These are phyloP conservation scores for Lagopus muta DNA, from an alignment of 2,113 vertebrate genomes.

Conservation along the genomic window DNA sequence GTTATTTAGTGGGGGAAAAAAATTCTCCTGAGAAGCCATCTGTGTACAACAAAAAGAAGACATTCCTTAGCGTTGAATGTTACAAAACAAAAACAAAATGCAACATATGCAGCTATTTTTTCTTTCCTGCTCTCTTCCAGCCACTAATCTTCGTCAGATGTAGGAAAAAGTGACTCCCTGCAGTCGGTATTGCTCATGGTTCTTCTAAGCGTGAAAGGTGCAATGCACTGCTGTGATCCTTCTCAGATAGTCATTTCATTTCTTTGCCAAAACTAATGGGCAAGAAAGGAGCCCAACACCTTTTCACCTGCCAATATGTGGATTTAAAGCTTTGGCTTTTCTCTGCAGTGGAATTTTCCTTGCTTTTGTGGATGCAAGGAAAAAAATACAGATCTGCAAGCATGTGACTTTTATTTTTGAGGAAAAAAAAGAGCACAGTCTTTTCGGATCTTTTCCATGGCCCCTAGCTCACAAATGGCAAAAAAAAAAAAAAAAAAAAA, in stretches of 20 bases:
- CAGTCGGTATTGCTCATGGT: background rate
- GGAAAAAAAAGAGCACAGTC: background rate
- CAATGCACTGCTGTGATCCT: background rate
- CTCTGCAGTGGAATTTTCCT: background rate
- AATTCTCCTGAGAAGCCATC: background rate
- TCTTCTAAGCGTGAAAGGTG: background rate
- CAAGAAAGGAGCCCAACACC: background rate
- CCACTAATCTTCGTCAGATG: background rate
- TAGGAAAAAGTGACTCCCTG: background rate
- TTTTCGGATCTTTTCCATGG: background rate
- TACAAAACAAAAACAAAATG: constrained; percentile 11
- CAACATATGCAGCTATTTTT: background rate
- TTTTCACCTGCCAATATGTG: background rate
- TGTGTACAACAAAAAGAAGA: background rate
- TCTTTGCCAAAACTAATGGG: background rate
- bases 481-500: no score
- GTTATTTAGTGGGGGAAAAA: constrained; percentile 29
- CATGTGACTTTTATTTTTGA: background rate
- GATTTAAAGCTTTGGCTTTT: background rate
- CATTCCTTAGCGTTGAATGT: constrained; percentile 21
- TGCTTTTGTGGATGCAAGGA: background rate
- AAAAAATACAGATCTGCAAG: background rate
- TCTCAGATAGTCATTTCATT: background rate
- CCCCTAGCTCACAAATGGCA: background rate
- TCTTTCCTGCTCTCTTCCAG: background rate